These are phyloP conservation scores for Noctua comes DNA, from an alignment of 2,888 invertebrate genomes.

Conservation along the genomic window DNA sequence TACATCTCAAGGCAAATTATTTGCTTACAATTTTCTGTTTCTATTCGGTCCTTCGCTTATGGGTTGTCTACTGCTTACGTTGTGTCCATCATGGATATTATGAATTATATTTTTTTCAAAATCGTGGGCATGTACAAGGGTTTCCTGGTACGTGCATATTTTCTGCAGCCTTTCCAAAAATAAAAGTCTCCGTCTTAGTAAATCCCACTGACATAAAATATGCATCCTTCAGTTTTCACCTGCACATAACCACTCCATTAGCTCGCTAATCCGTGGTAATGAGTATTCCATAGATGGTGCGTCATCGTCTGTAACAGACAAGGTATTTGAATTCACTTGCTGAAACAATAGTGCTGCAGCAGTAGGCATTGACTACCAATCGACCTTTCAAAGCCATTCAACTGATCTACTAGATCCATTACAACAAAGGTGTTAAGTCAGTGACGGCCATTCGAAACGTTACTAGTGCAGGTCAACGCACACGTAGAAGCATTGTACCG, in stretches of 20 bases:
- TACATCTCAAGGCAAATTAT: neutral
- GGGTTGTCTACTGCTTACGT: neutral
- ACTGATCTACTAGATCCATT: conserved; percentile 27
- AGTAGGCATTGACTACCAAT: conserved; percentile 28
- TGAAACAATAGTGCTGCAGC: conserved; percentile 23
- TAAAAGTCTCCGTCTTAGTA: neutral
- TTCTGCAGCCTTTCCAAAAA: neutral
- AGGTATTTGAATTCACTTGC: conserved; percentile 38
- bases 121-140: neutral
- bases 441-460: conserved; percentile 10
- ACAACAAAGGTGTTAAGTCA: conserved; percentile 23
- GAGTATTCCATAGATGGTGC: conserved; percentile 33
- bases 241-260: conserved; percentile 5
- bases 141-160: too few relatives aligned
- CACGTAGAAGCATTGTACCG: neutral
- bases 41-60: neutral
- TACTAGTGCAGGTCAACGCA: neutral
- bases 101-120: neutral
- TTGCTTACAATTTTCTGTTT: neutral
- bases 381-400: conserved; percentile 27
- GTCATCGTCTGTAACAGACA: conserved; percentile 47
- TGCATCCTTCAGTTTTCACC: neutral
- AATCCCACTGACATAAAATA: neutral
- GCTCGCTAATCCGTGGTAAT: conserved; percentile 1
- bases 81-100: too few relatives aligned